Base-by-base conservation (phyloP, 2,888 invertebrate genomes). In the Piscicola geometra region DNA sequence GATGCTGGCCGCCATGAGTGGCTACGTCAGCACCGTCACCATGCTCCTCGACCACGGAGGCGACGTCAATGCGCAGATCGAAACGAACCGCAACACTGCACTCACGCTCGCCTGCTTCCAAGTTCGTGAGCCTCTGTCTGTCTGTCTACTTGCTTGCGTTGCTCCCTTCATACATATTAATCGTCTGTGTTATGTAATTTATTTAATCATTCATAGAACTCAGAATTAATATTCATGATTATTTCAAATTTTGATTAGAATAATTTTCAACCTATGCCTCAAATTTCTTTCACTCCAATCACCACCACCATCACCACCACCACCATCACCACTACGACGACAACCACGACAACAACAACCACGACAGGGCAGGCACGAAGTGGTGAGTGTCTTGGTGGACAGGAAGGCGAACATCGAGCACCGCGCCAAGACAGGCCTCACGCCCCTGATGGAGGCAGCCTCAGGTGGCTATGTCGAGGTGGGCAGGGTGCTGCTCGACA, bases 1-100 rank as follows among this genome's bases (percentile, higher is more conserved):
- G 75, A 99, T 99, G 99, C 86, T 99, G 83, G 97, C 98, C 28
- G 95, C 98, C 33, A 99, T 99, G 98, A 99, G 99, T 88, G 98
- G 98, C 0, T 94, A 94, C 84, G 91, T 92, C 9, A 93, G 93
- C 78, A 97, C 97, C 66, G 98, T 98, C 67, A 92, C 93, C 83
- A 87, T 98, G 78, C 88, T 99, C 76, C 89, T 99, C 77, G 98
- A 99, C 86, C 94, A 94, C 90, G 98, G 98, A 80, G 95, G 95
- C 82, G 99, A 99, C 86, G 99, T 99, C 82, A 99, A 99, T 88
- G 98, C 99, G 80, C 95, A 88, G 83, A 99, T 99, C 82, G 99
- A 99, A 88, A 99, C 99, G 64, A 99, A 99, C 87, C 89, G 97
- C 76, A 99, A 99, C 86, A 99, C 99, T 35, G 99, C 99, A 36